Conservation (phyloP, 2,113 vertebrate species). For the Rana temporaria region DNA sequence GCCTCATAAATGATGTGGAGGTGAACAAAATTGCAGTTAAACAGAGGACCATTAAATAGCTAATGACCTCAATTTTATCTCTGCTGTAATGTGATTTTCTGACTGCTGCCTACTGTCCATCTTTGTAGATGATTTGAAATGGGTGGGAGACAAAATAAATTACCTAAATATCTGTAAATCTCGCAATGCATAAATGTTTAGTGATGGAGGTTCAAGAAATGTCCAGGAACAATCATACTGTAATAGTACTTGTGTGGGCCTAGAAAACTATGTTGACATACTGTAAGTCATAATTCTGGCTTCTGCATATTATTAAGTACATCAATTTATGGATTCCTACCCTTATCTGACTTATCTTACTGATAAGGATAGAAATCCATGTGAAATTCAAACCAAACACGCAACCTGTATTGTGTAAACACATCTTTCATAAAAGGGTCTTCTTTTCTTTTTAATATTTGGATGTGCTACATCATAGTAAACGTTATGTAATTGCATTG, state of each 20-base stretch:
- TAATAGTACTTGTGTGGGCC: background rate
- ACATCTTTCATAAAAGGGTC: too few species aligned
- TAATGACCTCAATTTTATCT: conserved; percentile 14
- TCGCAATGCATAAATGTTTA: background rate
- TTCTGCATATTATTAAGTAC: too few species aligned
- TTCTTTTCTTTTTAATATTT: too few species aligned
- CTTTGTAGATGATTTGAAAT: background rate
- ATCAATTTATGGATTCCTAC: too few species aligned
- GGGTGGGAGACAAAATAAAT: conserved; percentile 5
- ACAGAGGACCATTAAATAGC: conserved; percentile 2
- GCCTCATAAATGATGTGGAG: conserved; percentile 1
- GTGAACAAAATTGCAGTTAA: conserved; percentile 6
- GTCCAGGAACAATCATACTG: background rate
- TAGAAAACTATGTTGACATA: background rate
- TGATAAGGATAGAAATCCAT: too few species aligned
- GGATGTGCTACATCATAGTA: too few species aligned
- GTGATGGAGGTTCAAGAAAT: background rate
- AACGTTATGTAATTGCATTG: too few species aligned
- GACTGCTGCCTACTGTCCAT: background rate
- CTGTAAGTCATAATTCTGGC: background rate
- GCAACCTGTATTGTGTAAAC: too few species aligned
- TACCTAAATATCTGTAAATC: background rate
- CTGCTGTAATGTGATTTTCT: background rate
- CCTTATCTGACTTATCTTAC: too few species aligned
- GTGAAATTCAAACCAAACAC: too few species aligned